Conservation (phyloP, 2,888 invertebrate species). For the Dryococelus australis region DNA sequence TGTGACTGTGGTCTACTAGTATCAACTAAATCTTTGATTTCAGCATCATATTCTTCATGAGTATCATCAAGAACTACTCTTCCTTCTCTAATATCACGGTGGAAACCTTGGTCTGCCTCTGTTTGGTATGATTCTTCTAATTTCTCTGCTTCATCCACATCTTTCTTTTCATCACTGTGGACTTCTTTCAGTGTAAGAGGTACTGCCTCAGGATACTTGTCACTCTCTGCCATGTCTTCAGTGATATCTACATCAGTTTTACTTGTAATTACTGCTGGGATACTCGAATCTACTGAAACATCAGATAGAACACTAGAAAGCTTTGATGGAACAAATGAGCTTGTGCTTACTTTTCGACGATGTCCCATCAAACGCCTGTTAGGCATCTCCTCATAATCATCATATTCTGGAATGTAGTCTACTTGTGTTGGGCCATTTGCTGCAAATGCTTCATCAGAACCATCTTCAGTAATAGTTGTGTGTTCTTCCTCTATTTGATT, state of each 20-base stretch:
- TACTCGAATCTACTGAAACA: conserved; percentile 39
- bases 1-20: conserved; percentile 57
- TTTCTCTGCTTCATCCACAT: conserved; percentile 58
- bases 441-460: conserved; percentile 44
- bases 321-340: conserved; percentile 53
- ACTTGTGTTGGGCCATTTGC: conserved; percentile 63
- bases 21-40: conserved; percentile 59
- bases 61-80: conserved; percentile 52
- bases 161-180: conserved; percentile 59
- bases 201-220: conserved; percentile 53
- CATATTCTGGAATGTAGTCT: conserved; percentile 61
- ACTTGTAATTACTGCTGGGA: conserved; percentile 46
- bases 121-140: conserved; percentile 57
- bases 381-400: conserved; percentile 56
- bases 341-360: conserved; percentile 64
- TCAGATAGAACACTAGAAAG: conserved; percentile 45
- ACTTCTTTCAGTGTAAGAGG: conserved; percentile 59
- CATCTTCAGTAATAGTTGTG: conserved; percentile 43
- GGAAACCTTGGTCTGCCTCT: conserved; percentile 60
- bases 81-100: conserved; percentile 57
- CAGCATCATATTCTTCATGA: conserved; percentile 58
- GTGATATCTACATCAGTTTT: conserved; percentile 49
- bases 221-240: conserved; percentile 56
- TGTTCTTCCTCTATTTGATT: conserved; percentile 41
- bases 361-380: conserved; percentile 59